These are phyloP conservation scores for Zaprionus obscuricornis DNA, from an alignment of 2,888 invertebrate species.

Conservation along the genomic window DNA sequence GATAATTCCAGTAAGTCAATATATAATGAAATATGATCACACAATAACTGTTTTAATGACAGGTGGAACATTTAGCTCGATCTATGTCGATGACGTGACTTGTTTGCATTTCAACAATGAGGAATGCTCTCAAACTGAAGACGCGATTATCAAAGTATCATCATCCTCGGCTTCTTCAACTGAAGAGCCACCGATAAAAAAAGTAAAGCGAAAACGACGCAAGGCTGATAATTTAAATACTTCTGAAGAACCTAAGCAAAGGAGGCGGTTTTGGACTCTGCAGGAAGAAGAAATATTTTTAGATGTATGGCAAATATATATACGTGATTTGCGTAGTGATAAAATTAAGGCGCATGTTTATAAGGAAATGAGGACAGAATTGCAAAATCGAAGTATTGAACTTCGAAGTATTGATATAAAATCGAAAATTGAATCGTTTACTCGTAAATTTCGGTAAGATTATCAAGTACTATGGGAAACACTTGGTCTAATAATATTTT, in stretches of 20 bases:
- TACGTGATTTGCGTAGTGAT: constrained; percentile 1
- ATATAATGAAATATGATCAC: neutral
- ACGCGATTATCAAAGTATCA: neutral
- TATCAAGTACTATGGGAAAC: rapidly evolving
- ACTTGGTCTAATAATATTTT: neutral
- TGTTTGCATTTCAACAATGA: constrained; percentile 2
- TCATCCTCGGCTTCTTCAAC: neutral
- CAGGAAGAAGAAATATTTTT: constrained; percentile 39
- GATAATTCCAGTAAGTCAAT: constrained; percentile 17
- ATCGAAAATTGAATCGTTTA: constrained; percentile 34
- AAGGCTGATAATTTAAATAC: neutral
- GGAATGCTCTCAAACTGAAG: neutral
- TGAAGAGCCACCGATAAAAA: neutral
- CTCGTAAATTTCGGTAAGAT: constrained; percentile 41
- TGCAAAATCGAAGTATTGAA: constrained; percentile 8
- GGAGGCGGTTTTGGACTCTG: constrained; percentile 26
- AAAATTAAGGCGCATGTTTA: constrained; percentile 10
- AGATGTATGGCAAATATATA: constrained; percentile 35
- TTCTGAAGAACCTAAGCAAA: neutral
- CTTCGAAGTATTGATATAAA: constrained; percentile 19
- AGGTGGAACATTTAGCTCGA: constrained; percentile 6
- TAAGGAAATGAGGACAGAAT: constrained; percentile 31
- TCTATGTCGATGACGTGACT: constrained; percentile 10
- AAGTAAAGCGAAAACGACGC: neutral
- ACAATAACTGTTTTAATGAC: neutral